These are phyloP conservation scores for Zapus hudsonius DNA, from an alignment of 2,113 vertebrate genomes.

Conservation along the genomic window DNA sequence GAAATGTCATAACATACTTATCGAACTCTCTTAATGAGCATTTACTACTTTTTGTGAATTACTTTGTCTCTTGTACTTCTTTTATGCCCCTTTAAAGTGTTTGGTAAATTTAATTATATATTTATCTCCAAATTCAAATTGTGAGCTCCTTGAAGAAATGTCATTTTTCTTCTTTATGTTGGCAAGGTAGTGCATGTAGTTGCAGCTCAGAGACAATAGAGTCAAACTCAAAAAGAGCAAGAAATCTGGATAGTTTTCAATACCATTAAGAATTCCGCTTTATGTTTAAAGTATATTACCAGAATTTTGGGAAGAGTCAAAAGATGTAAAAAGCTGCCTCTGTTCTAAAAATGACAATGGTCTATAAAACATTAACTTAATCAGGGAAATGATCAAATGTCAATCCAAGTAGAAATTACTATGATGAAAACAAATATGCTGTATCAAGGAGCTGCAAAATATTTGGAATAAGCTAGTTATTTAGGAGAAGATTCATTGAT, in stretches of 20 bases:
- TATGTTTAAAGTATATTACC: not conserved
- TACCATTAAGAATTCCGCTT: not conserved
- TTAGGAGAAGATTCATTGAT: not conserved
- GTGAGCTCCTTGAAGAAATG: not conserved
- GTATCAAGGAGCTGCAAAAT: not conserved
- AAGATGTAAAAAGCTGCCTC: not conserved
- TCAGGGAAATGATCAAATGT: slow-evolving; percentile 6
- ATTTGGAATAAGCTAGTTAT: not conserved
- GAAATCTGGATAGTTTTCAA: not conserved
- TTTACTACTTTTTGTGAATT: not conserved
- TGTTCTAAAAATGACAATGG: not conserved
- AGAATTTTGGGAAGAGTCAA: not conserved
- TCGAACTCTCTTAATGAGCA: not conserved
- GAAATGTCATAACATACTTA: slow-evolving; percentile 14
- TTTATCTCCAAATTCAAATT: not conserved
- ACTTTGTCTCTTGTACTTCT: not conserved
- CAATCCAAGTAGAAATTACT: not conserved
- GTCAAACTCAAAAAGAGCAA: not conserved
- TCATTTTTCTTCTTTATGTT: not conserved
- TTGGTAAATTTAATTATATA: not conserved
- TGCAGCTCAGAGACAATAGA: not conserved
- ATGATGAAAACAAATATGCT: not conserved
- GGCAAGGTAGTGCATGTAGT: not conserved
- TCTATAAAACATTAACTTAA: slow-evolving; percentile 18
- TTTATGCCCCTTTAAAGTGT: not conserved